phyloP scores from a whole-genome alignment of 1,140 invertebrate genomes.

The Drosophila obscura region DNA sequence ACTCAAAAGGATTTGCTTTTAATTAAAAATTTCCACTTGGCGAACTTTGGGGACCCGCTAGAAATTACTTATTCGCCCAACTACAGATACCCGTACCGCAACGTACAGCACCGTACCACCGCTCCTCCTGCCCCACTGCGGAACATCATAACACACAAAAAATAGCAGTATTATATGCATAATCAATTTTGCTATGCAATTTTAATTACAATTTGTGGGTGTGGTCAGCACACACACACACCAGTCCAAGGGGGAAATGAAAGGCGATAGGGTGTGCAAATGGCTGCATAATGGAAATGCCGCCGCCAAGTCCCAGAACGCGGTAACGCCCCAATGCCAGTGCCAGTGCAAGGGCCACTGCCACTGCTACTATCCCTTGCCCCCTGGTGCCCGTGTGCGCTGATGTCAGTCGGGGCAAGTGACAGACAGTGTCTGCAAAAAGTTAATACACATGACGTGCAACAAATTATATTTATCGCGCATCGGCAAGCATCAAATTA shows the following conservation, averaged over 20 bases:
- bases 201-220: slow-evolving; percentile 79
- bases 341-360: slow-evolving; percentile 9
- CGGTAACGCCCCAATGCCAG: slow-evolving; percentile 1
- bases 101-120: no score
- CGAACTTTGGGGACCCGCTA: slow-evolving; percentile 60
- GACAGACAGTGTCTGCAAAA: slow-evolving; percentile 69
- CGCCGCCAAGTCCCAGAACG: slow-evolving; percentile 18
- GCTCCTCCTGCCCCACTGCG: not conserved
- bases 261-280: slow-evolving; percentile 39
- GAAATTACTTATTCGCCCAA: slow-evolving; percentile 70
- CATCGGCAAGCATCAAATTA: slow-evolving; percentile 83
- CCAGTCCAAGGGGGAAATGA: not conserved
- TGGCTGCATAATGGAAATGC: slow-evolving; percentile 66
- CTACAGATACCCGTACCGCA: slow-evolving; percentile 32
- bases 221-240: slow-evolving; percentile 55
- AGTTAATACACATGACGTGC: slow-evolving; percentile 83
- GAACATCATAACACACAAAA: slow-evolving; percentile 23
- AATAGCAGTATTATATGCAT: slow-evolving; percentile 54
- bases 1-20: slow-evolving; percentile 77
- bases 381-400: no score
- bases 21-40: slow-evolving; percentile 79
- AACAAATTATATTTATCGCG: slow-evolving; percentile 84
- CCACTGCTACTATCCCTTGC: not conserved
- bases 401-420: slow-evolving; percentile 10
- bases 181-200: slow-evolving; percentile 79